Percentiles rank a stretch among this genome's conserved stretches.
Conservation (phyloP, 2,888 invertebrate species). For the Drosophila falleni region DNA sequence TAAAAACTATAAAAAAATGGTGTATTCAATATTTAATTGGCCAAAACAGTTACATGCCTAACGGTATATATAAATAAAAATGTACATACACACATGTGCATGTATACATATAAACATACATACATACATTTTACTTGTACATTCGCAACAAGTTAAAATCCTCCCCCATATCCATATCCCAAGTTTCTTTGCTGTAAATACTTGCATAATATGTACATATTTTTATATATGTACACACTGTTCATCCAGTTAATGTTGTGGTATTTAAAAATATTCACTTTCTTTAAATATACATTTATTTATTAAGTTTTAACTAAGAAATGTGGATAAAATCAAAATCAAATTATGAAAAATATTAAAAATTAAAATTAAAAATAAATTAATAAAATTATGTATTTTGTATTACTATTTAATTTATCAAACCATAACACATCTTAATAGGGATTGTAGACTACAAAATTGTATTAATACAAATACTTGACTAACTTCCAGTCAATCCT, state of each 20-base stretch:
- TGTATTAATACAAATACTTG: background rate
- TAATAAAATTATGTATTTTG: too few relatives aligned
- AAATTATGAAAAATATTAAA: too few relatives aligned
- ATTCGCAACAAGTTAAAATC: constrained; percentile 20
- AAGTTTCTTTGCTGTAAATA: background rate
- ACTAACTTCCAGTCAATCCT: constrained; percentile 5
- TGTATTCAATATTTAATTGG: background rate
- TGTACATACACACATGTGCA: background rate
- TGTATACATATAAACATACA: too few relatives aligned
- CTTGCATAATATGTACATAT: background rate
- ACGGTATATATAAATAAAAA: constrained; percentile 9
- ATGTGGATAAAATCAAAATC: too few relatives aligned
- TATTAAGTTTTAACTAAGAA: too few relatives aligned
- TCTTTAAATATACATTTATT: too few relatives aligned
- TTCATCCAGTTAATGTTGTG: background rate
- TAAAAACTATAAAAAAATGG: background rate
- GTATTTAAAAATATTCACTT: too few relatives aligned
- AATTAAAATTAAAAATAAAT: background rate
- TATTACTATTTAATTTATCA: too few relatives aligned
- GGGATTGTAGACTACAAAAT: background rate
- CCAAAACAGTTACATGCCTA: background rate
- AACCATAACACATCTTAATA: background rate
- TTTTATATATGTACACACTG: background rate
- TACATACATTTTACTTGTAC: background rate
- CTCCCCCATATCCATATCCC: background rate